phyloP scores from a whole-genome alignment of 2,797 vertebrate species.

The Lepilemur ruficaudatus region DNA sequence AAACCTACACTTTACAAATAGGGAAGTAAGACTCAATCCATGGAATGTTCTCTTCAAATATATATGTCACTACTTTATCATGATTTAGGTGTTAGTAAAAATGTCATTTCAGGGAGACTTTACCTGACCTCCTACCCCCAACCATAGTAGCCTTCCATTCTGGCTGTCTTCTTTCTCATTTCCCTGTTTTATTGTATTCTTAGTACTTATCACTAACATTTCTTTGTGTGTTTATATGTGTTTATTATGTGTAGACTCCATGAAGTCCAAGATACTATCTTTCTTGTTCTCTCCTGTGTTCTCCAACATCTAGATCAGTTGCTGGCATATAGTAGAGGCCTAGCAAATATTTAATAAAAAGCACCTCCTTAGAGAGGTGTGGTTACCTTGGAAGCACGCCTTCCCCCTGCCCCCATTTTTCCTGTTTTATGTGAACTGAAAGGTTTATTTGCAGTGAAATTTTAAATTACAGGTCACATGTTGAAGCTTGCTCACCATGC shows the following conservation, averaged over 20 bases:
- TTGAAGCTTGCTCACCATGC: not conserved
- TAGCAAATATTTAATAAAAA: slow-evolving; percentile 24
- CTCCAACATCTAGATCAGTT: not conserved
- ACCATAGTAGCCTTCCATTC: not conserved
- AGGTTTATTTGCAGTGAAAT: slow-evolving; percentile 39
- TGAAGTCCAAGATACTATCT: not conserved
- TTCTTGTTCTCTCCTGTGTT: not conserved
- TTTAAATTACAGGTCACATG: not conserved
- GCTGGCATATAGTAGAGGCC: not conserved
- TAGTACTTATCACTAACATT: not conserved
- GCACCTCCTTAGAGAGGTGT: not conserved
- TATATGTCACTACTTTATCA: not conserved
- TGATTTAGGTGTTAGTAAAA: slow-evolving; percentile 18
- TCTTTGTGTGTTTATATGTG: not conserved
- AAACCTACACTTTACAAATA: not conserved
- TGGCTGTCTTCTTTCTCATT: not conserved
- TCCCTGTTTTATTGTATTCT: not conserved
- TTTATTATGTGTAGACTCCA: not conserved
- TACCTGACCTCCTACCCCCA: not conserved
- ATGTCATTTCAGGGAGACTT: not conserved
- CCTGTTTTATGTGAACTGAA: not conserved
- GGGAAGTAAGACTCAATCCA: not conserved
- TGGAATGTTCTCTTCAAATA: not conserved
- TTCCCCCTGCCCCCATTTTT: not conserved
- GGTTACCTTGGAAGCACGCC: not conserved